Evolutionary conservation across 2,797 vertebrate genomes (phyloP).

Genomic region (Pseudochromis fuscus): DNA sequence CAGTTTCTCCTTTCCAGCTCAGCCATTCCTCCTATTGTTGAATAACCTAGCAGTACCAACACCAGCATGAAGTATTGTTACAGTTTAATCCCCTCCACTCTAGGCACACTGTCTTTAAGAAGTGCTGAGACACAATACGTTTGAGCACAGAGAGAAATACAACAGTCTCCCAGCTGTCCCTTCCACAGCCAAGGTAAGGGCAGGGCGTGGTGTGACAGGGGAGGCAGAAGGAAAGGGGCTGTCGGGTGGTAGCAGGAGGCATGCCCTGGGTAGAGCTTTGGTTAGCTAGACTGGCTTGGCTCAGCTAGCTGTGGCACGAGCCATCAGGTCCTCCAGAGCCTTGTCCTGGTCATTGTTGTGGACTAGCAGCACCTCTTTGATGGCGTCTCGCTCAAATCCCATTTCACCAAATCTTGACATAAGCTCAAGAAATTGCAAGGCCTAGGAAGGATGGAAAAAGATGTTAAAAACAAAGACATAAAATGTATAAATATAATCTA

Average conservation of each 20-base stretch:
- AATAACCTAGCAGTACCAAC: conserved; percentile 52
- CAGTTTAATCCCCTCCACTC: conserved; percentile 60
- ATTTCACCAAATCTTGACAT: conserved; percentile 99
- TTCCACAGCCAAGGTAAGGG: conserved; percentile 69
- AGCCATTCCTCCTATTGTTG: conserved; percentile 32
- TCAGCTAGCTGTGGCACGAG: conserved; percentile 94
- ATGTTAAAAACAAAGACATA: not conserved
- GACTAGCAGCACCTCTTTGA: conserved; percentile 95
- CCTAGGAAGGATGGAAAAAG: conserved; percentile 79
- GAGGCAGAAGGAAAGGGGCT: conserved; percentile 62
- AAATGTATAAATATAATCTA: not conserved
- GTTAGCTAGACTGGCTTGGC: conserved; percentile 54
- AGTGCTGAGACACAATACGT: conserved; percentile 74
- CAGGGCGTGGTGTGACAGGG: conserved; percentile 62
- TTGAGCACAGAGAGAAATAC: conserved; percentile 73
- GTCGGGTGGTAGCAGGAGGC: conserved; percentile 64
- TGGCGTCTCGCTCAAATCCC: conserved; percentile 96
- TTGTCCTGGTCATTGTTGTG: conserved; percentile 97
- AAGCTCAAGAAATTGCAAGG: conserved; percentile 93
- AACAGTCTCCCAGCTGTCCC: conserved; percentile 64
- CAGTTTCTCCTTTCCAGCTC: conserved; percentile 35
- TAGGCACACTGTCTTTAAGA: conserved; percentile 74
- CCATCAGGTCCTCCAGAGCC: conserved; percentile 97
- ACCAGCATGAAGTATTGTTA: conserved; percentile 53
- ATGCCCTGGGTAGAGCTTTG: conserved; percentile 50